Evolutionary conservation across 2,113 vertebrate genomes (phyloP).

Genomic region (Nipponia nippon): DNA sequence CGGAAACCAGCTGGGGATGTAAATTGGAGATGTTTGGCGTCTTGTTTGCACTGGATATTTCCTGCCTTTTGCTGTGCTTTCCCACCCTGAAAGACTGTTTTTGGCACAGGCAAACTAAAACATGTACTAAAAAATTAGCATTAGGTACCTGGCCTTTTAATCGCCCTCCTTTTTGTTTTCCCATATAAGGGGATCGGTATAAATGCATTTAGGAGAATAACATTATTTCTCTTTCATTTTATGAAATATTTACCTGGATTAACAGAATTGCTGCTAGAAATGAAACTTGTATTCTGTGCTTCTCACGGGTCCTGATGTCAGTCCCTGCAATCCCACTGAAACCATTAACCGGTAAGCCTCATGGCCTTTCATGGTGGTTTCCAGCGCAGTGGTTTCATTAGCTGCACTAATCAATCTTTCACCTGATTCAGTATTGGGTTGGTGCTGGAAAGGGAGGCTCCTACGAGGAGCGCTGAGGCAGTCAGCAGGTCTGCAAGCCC

Average conservation of each 20-base stretch:
- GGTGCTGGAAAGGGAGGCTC: background rate
- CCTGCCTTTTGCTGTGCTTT: slow-evolving; percentile 36
- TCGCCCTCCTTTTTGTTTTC: background rate
- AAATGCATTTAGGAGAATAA: background rate
- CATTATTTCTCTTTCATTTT: background rate
- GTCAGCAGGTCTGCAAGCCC: background rate
- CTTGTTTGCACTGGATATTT: slow-evolving; percentile 19
- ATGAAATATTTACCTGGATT: background rate
- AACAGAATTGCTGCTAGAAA: background rate
- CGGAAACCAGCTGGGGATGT: slow-evolving; percentile 41
- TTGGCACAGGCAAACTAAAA: background rate
- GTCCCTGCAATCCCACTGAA: background rate
- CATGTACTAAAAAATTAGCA: background rate
- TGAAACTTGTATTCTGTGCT: background rate
- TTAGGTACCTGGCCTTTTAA: background rate
- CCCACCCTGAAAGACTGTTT: background rate
- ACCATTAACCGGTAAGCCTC: background rate
- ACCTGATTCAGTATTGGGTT: background rate
- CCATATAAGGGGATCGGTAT: background rate
- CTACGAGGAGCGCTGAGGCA: fast-evolving
- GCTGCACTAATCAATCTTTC: background rate
- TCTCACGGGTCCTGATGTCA: background rate
- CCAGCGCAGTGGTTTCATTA: background rate
- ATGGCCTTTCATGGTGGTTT: background rate
- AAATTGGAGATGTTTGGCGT: background rate